These are phyloP conservation scores for Tichodroma muraria DNA, from an alignment of 2,113 vertebrate genomes.

Conservation along the genomic window DNA sequence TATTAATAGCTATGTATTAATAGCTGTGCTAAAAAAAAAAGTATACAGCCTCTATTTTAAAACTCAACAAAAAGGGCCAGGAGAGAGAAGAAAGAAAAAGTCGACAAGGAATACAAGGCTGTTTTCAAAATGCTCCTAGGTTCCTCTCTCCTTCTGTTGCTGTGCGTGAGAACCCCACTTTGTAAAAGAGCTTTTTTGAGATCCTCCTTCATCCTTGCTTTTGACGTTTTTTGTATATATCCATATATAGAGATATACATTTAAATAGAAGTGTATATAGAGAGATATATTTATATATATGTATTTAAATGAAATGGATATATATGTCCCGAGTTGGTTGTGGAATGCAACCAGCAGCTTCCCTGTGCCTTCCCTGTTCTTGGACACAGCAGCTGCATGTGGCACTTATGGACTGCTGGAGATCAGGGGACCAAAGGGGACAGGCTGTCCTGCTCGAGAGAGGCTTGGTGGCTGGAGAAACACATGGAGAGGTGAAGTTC, in stretches of 20 bases:
- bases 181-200: not conserved
- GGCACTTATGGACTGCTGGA: not conserved
- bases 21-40: not conserved
- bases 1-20: not conserved
- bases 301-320: not conserved
- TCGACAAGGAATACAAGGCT: not conserved
- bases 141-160: not conserved
- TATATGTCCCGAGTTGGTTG: not conserved
- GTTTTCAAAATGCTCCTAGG: not conserved
- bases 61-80: not conserved
- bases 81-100: not conserved
- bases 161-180: not conserved
- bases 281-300: not conserved
- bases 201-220: not conserved
- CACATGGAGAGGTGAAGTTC: not conserved
- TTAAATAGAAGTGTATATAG: not conserved
- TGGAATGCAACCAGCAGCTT: not conserved
- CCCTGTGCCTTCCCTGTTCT: not conserved
- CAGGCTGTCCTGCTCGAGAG: accelerated
- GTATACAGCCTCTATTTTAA: not conserved
- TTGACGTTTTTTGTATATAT: not conserved
- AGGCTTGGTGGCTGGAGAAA: not conserved
- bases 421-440: not conserved
- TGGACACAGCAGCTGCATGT: not conserved
- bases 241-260: not conserved